A percentile compares a stretch with the other conserved stretches of the same genome.
phyloP scores from a whole-genome alignment of 2,113 vertebrate species.

The Suricata suricatta region DNA sequence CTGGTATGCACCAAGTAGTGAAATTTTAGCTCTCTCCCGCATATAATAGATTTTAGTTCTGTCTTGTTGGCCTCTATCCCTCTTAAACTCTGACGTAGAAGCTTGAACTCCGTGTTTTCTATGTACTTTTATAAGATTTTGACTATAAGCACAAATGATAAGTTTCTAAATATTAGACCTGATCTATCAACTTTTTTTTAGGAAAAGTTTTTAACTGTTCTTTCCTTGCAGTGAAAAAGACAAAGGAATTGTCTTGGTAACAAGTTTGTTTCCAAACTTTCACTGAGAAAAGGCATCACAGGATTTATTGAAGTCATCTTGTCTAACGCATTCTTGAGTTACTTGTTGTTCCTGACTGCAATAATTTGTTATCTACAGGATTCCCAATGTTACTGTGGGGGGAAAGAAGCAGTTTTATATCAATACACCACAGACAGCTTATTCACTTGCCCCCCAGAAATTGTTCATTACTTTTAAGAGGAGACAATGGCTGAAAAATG shows the following conservation, averaged over 20 bases:
- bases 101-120: neutral
- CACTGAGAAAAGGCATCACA: neutral
- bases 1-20: neutral
- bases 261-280: constrained; percentile 42
- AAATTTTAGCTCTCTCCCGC: neutral
- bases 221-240: neutral
- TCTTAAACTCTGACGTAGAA: neutral
- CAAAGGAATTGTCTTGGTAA: constrained; percentile 36
- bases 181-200: neutral
- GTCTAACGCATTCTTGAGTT: constrained; percentile 13
- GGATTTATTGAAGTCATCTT: constrained; percentile 63
- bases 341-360: constrained; percentile 46
- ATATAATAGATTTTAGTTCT: neutral
- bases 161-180: neutral
- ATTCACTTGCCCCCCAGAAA: constrained; percentile 2
- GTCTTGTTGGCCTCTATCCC: neutral
- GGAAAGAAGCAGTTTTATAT: constrained; percentile 45
- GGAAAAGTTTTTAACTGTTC: neutral
- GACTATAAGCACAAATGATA: neutral
- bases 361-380: constrained; percentile 37
- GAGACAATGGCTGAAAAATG: neutral
- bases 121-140: neutral
- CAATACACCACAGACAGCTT: constrained; percentile 44
- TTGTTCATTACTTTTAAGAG: constrained; percentile 58
- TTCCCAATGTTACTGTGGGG: constrained; percentile 5